A percentile compares a stretch with the other conserved stretches of the same genome.
phyloP scores from a whole-genome alignment of 2,797 vertebrate genomes.

The Xiphorhynchus erythropygius region DNA sequence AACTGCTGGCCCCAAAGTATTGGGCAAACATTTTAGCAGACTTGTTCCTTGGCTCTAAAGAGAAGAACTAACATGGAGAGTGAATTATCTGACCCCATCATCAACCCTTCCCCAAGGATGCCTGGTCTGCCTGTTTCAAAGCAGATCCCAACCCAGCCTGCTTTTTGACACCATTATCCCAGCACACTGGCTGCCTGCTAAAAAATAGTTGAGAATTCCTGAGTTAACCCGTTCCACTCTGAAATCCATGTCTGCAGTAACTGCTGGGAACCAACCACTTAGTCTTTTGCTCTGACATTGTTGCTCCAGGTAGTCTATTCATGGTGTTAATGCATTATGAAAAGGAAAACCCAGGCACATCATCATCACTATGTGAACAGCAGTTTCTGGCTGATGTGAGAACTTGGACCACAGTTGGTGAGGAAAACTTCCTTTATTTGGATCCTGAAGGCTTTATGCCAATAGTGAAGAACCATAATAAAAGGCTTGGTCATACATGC shows the following conservation, averaged over 20 bases:
- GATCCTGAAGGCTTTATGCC: background rate
- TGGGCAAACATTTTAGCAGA: constrained; percentile 51
- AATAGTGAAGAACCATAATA: background rate
- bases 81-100: constrained; percentile 19
- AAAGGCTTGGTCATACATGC: background rate
- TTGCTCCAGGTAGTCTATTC: background rate
- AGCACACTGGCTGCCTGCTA: background rate
- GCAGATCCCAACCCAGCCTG: background rate
- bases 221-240: background rate
- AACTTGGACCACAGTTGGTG: background rate
- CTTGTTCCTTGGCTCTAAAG: constrained; percentile 33
- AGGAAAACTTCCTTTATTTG: background rate
- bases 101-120: constrained; percentile 8
- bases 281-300: background rate
- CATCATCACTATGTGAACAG: background rate
- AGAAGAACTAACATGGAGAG: constrained; percentile 28
- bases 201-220: background rate
- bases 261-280: background rate
- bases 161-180: constrained; percentile 29
- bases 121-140: background rate
- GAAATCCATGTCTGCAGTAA: background rate
- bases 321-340: background rate
- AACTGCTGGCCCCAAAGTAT: constrained; percentile 5
- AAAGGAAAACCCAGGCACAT: background rate
- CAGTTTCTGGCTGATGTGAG: background rate